phyloP scores from a whole-genome alignment of 1,140 invertebrate genomes.

The Leptinotarsa undecemlineata region DNA sequence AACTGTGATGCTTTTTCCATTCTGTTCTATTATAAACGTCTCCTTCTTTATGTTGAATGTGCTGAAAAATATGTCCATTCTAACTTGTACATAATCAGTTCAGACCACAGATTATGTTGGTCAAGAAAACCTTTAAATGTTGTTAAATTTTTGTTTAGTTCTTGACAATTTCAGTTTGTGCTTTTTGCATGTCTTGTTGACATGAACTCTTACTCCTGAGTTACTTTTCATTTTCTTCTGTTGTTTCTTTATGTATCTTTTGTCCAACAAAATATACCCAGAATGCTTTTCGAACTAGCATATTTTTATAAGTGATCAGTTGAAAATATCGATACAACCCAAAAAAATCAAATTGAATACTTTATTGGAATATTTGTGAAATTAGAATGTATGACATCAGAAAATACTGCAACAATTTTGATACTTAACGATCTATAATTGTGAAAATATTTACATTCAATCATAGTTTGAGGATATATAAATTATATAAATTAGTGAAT shows the following conservation, averaged over 20 bases:
- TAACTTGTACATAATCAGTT: slow-evolving; percentile 27
- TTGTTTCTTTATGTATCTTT: slow-evolving; percentile 32
- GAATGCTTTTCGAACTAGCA: not conserved
- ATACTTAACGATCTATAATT: no score
- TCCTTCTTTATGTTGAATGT: slow-evolving; percentile 25
- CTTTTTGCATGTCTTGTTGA: slow-evolving; percentile 37
- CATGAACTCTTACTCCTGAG: slow-evolving; percentile 33
- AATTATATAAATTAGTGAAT: no score
- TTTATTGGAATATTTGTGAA: no score
- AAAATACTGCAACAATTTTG: no score
- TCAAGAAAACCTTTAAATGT: slow-evolving; percentile 23
- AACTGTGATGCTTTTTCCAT: slow-evolving; percentile 36
- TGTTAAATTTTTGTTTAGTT: slow-evolving; percentile 35
- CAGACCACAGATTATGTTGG: slow-evolving; percentile 40
- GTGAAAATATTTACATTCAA: no score
- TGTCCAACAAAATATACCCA: slow-evolving; percentile 32
- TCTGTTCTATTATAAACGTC: slow-evolving; percentile 4
- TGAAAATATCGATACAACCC: not conserved
- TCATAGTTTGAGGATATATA: no score
- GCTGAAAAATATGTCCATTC: not conserved
- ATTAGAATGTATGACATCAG: no score
- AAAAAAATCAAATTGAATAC: no score
- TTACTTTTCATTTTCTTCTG: slow-evolving; percentile 33
- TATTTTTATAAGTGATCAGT: slow-evolving; percentile 18
- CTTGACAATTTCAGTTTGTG: slow-evolving; percentile 35